Evolutionary conservation across 2,113 vertebrate genomes (phyloP).

Genomic region (Syngnathus floridae): DNA sequence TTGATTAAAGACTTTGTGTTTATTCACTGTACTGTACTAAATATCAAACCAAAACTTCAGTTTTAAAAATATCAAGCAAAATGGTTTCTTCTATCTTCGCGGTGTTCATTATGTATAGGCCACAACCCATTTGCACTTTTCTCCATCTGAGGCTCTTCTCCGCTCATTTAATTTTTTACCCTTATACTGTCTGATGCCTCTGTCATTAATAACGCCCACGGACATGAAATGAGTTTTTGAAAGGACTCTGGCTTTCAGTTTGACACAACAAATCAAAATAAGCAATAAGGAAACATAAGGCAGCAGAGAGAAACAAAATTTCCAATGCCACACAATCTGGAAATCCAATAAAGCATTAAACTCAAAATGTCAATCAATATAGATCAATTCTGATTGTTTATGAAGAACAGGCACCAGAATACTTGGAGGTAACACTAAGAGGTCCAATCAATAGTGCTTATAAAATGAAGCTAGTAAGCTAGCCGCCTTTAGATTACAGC

Average conservation of each 20-base stretch:
- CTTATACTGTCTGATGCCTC: slow-evolving; percentile 14
- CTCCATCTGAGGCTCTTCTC: slow-evolving; percentile 7
- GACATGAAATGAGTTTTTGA: slow-evolving; percentile 31
- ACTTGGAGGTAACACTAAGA: not conserved
- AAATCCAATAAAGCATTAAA: slow-evolving; percentile 39
- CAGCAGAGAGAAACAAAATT: slow-evolving; percentile 22
- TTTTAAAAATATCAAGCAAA: slow-evolving; percentile 33
- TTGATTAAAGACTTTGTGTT: not conserved
- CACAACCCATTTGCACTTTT: slow-evolving; percentile 26
- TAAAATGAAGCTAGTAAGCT: not conserved
- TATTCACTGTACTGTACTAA: slow-evolving; percentile 2
- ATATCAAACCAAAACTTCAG: slow-evolving; percentile 25
- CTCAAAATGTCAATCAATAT: slow-evolving; percentile 42
- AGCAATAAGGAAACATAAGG: not conserved
- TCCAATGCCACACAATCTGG: slow-evolving; percentile 7
- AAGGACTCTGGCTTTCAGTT: slow-evolving; percentile 21
- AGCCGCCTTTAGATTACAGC: not conserved
- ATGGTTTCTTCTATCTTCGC: slow-evolving; percentile 30
- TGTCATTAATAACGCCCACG: slow-evolving; percentile 28
- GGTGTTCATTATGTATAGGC: slow-evolving; percentile 23
- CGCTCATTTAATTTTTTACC: slow-evolving; percentile 13
- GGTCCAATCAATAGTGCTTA: not conserved
- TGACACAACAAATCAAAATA: slow-evolving; percentile 27
- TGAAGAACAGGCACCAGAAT: not conserved
- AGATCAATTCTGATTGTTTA: not conserved